Conservation (phyloP, 2,888 invertebrate genomes). For the Diadegma fenestrale region DNA sequence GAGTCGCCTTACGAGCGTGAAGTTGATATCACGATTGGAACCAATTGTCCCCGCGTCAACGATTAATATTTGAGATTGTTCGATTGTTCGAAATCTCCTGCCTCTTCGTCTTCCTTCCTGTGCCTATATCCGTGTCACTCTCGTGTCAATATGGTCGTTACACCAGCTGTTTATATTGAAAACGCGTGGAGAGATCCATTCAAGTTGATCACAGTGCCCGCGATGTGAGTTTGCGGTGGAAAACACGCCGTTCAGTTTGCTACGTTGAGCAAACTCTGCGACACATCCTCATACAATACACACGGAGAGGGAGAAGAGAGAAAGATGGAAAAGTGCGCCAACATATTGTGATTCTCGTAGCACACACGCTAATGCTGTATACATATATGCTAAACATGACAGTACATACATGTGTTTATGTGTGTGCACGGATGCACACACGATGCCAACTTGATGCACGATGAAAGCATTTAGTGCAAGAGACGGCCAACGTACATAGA, state of each 20-base stretch:
- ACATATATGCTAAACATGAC: not conserved
- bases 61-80: not conserved
- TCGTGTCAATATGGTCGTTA: conserved; percentile 44
- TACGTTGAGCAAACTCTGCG: conserved; percentile 48
- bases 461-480: conserved; percentile 57
- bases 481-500: conserved; percentile 50
- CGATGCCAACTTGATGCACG: conserved; percentile 59
- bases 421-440: not conserved
- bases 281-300: not conserved
- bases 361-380: not conserved
- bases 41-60: not conserved
- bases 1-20: not conserved
- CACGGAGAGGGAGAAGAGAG: not conserved
- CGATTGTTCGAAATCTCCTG: not conserved
- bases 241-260: conserved; percentile 55
- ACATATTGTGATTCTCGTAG: conserved; percentile 35
- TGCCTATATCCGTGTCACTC: not conserved
- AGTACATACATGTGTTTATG: not conserved
- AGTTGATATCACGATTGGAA: not conserved
- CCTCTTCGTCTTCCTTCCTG: not conserved
- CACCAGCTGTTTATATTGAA: conserved; percentile 16
- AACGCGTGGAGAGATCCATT: conserved; percentile 44
- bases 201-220: conserved; percentile 48
- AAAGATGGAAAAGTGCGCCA: not conserved
- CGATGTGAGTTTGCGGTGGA: conserved; percentile 44